Percentiles rank a stretch among this genome's conserved stretches.
These are phyloP conservation scores for Cebus imitator DNA, from an alignment of 2,113 vertebrate genomes.

Conservation along the genomic window DNA sequence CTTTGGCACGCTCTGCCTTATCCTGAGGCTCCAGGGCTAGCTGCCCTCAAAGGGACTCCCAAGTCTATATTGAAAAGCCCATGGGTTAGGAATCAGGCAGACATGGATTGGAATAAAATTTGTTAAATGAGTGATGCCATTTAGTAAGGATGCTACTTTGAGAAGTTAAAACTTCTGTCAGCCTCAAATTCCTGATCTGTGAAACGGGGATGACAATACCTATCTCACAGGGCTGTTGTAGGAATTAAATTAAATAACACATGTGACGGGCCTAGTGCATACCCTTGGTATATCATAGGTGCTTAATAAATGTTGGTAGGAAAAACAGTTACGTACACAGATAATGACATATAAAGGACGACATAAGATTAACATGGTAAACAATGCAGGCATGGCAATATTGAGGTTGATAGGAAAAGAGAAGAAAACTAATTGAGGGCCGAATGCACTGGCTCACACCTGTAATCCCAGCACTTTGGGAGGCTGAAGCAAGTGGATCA, in stretches of 20 bases:
- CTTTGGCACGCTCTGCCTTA: background rate
- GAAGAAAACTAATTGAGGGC: background rate
- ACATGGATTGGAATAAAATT: constrained; percentile 5
- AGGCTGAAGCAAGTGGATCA: background rate
- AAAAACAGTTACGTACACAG: background rate
- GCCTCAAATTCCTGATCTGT: background rate
- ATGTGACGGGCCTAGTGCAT: background rate
- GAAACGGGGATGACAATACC: background rate
- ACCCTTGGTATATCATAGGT: background rate
- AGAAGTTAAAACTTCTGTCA: constrained; percentile 41
- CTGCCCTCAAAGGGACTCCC: constrained; percentile 7
- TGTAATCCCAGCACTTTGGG: background rate
- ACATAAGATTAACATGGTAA: background rate
- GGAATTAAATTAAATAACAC: background rate
- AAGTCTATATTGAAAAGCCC: background rate
- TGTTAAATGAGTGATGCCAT: constrained; percentile 5
- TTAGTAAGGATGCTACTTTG: background rate
- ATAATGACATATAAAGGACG: background rate
- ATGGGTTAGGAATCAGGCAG: background rate
- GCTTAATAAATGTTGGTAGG: background rate
- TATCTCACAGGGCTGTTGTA: background rate
- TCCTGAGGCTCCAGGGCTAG: constrained; percentile 9
- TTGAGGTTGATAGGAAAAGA: background rate
- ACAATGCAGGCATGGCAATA: background rate
- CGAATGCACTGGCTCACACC: background rate